Evolutionary conservation across 2,113 vertebrate genomes (phyloP), one percentile per base, ranked within the genome.

Genomic region (Poecilia latipinna): DNA sequence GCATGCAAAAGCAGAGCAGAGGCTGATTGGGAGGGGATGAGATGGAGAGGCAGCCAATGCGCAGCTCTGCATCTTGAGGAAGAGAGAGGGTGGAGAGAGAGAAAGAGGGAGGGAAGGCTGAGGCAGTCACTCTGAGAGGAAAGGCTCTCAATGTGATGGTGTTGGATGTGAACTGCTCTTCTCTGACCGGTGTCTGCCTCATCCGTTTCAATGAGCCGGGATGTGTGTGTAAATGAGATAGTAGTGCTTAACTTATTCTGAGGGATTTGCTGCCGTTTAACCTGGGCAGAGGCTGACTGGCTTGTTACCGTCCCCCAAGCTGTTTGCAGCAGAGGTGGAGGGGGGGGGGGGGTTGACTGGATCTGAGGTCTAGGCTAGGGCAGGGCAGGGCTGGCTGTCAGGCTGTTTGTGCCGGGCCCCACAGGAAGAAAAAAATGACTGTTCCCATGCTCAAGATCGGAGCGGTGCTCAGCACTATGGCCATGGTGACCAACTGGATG

Each of bases 401-500:
- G 91, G 91, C 90, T 86, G 68, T 79, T 79, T 82, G 89, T 83
- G 67, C 89, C 77, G 82, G 81, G 80, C 82, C 86, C 82, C 82
- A 81, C 74, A 75, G 90, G 87, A 90, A 88, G 88, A 82, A 42
- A 86, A 92, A 88, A 82, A 96, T 96, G 95, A 96, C 93, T 37
- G 96, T 97, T 76, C 96, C 96, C 65, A 93, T 97, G 93, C 90
- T 97, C 80, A 97, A 97, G 93, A 96, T 97, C 67, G 96, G 96
- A 78, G 96, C 95, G 84, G 96, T 96, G 93, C 96, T 97, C 90
- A 97, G 96, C 95, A 97, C 96, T 77, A 96, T 97, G 96, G 96
- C 96, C 86, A 97, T 97, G 96, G 96, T 97, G 87, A 96, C 96
- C 87, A 97, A 96, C 93, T 97, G 96, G 96, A 97, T 97, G 96